Evolutionary conservation across 2,888 invertebrate genomes (phyloP).

Genomic region (Sclerodermus sp.): DNA sequence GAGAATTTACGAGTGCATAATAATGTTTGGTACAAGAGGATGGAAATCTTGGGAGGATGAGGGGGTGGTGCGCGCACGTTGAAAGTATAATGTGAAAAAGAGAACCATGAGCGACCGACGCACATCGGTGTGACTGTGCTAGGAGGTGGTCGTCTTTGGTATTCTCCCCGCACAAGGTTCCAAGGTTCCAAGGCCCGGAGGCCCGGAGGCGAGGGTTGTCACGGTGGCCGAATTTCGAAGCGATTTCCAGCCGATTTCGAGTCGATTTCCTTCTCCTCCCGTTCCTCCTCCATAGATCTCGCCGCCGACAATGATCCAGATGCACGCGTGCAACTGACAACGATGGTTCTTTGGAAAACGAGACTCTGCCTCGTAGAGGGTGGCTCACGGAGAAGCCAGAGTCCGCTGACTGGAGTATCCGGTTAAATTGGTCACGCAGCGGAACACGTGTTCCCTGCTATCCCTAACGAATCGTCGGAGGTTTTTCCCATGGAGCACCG

Average conservation of each 20-base stretch:
- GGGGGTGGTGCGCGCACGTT: too few species aligned
- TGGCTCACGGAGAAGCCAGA: slow-evolving; percentile 12
- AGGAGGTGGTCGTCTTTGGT: too few species aligned
- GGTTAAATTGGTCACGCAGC: slow-evolving; percentile 55
- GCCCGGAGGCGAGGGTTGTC: slow-evolving; percentile 19
- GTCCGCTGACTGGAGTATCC: slow-evolving; percentile 41
- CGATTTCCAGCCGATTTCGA: slow-evolving; percentile 29
- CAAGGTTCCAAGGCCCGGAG: neutral
- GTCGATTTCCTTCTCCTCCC: neutral
- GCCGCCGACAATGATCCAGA: slow-evolving; percentile 35
- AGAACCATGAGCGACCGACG: too few species aligned
- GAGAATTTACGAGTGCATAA: too few species aligned
- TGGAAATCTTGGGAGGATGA: too few species aligned
- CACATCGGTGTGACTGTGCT: too few species aligned
- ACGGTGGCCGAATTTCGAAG: slow-evolving; percentile 34
- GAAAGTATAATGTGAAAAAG: too few species aligned
- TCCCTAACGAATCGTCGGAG: slow-evolving; percentile 49
- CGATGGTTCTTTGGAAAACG: slow-evolving; percentile 22
- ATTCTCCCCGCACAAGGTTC: too few species aligned
- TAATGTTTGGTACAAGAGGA: too few species aligned
- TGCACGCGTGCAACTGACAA: slow-evolving; percentile 35
- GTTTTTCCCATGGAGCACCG: too few species aligned
- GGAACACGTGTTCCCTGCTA: slow-evolving; percentile 44
- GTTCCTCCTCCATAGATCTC: slow-evolving; percentile 21
- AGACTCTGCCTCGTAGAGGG: slow-evolving; percentile 1